Evolutionary conservation across 2,113 vertebrate species (phyloP).

Genomic region (Labrus mixtus): DNA sequence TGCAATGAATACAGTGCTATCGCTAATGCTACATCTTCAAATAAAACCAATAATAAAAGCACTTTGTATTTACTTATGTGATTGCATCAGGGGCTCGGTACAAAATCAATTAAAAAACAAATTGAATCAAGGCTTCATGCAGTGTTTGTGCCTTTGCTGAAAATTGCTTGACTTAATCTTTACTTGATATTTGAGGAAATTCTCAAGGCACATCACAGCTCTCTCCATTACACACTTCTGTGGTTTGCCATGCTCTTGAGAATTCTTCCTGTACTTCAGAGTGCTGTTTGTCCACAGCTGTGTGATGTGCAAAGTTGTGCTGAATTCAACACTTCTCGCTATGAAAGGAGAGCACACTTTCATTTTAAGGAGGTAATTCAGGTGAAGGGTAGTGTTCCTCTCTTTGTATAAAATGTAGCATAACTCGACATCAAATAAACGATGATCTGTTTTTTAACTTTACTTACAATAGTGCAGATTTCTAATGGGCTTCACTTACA

Average conservation of each 20-base stretch:
- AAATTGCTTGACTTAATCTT: slow-evolving; percentile 48
- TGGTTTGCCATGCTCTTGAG: slow-evolving; percentile 32
- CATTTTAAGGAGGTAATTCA: neutral
- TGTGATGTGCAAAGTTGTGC: slow-evolving; percentile 22
- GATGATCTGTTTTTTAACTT: neutral
- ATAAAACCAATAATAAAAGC: neutral
- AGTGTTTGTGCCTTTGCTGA: slow-evolving; percentile 26
- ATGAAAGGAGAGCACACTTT: neutral
- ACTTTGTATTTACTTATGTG: slow-evolving; percentile 1
- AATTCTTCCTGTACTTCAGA: slow-evolving; percentile 38
- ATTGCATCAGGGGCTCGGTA: slow-evolving; percentile 27
- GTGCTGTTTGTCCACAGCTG: slow-evolving; percentile 24
- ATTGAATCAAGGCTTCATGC: slow-evolving; percentile 36
- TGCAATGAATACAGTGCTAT: neutral
- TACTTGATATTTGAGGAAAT: slow-evolving; percentile 52
- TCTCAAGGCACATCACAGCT: slow-evolving; percentile 42
- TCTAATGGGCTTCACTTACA: too few species aligned
- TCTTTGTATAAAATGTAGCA: neutral
- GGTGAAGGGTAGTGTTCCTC: neutral
- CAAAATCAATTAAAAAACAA: slow-evolving; percentile 39
- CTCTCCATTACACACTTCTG: slow-evolving; percentile 52
- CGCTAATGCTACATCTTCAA: neutral
- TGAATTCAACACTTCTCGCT: slow-evolving; percentile 2
- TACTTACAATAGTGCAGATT: neutral
- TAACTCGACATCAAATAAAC: neutral